Evolutionary conservation across 2,113 vertebrate genomes (phyloP).

Genomic region (Spheniscus mendiculus): DNA sequence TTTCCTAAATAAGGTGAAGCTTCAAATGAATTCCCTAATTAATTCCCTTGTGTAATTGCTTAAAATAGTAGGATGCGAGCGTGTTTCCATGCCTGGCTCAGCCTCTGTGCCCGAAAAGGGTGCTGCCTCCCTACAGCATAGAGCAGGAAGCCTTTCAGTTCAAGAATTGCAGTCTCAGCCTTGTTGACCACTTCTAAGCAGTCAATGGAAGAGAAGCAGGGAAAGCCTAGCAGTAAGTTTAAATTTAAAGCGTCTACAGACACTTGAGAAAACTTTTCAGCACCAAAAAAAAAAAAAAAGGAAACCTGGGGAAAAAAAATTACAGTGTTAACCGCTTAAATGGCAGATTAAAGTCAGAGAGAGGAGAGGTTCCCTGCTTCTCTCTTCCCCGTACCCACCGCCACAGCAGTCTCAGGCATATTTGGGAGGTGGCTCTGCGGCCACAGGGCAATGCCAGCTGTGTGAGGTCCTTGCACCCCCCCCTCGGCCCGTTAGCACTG

Average conservation of each 20-base stretch:
- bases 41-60: not conserved
- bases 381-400: not conserved
- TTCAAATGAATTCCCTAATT: not conserved
- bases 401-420: not conserved
- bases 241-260: not conserved
- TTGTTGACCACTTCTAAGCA: not conserved
- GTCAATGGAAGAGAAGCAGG: not conserved
- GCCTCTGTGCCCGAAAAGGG: not conserved
- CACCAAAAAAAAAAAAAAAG: not conserved
- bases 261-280: not conserved
- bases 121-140: not conserved
- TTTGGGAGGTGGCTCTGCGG: not conserved
- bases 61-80: not conserved
- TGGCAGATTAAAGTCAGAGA: not conserved
- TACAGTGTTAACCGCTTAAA: not conserved
- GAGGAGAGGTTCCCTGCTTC: not conserved
- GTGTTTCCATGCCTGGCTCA: not conserved
- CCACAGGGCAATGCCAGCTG: not conserved
- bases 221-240: not conserved
- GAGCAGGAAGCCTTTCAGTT: not conserved
- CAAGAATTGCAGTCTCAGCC: not conserved
- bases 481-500: accelerated
- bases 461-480: not conserved
- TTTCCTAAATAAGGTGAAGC: not conserved
- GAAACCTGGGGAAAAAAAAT: not conserved